Evolutionary conservation across 2,888 invertebrate genomes (phyloP), one percentile per base, ranked within the genome.

Genomic region (Hymenopus coronatus): DNA sequence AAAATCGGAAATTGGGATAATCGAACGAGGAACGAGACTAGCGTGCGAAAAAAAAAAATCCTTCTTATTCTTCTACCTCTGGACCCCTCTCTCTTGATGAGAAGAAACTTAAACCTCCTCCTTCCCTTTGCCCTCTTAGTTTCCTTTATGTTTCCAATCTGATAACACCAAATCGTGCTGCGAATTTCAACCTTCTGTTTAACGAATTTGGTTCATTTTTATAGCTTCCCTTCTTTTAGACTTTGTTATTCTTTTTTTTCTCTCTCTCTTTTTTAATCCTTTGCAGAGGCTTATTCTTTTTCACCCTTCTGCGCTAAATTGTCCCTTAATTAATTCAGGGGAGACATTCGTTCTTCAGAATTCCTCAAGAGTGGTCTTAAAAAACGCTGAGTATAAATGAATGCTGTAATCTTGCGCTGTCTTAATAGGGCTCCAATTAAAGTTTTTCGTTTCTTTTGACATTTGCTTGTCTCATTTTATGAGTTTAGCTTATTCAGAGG

Each of bases 1-100:
- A 84, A 89, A 90, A 90, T 89, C 90, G 89, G 89, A 89, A 90
- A 90, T 89, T 89, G 90, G 88, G 90, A 88, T 89, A 90, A 90
- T 89, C 89, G 89, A 90, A 89, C 87, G 85, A 54, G 88, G 28
- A 30, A 90, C 90, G 90, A 87, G 90, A 88, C 90, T 27, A 9
- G 90, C 20, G 83, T 89, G 70, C 84, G 81, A 86, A 86, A 86
- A 15, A 81, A n/a, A 81, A 87, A 28, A 33, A n/a, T 81, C 81
- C 87, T 70, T 70, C 54, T 70, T 70, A 25, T 70, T 70, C 54
- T 70, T 70, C 54, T 25, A 70, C 54, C 54, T 20, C 54, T 40
- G 40, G 40, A 40, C 40, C 33, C 8, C 33, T 28, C 30, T 28
- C 40, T 15, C 82, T 85, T 87, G 87, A 87, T 87, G 87, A 87